These are phyloP conservation scores for Xiphorhynchus erythropygius DNA, from an alignment of 2,797 vertebrate species.

Conservation along the genomic window DNA sequence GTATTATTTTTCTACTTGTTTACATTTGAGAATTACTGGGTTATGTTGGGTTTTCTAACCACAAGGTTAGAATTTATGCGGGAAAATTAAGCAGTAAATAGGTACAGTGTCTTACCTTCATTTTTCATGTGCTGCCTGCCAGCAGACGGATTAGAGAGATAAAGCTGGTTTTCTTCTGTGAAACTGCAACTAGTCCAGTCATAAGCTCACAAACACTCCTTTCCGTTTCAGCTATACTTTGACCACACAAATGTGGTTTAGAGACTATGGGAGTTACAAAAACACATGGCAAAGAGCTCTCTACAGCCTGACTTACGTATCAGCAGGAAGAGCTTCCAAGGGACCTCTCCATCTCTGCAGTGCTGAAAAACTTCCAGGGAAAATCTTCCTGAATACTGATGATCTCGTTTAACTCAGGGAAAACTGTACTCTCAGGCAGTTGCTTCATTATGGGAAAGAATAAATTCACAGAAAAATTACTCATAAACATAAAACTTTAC, in stretches of 20 bases:
- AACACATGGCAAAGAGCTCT: constrained; percentile 19
- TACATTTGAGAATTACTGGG: constrained; percentile 41
- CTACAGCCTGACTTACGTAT: not conserved
- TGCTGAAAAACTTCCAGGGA: constrained; percentile 50
- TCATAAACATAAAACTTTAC: not conserved
- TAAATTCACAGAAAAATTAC: not conserved
- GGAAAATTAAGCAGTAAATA: constrained; percentile 24
- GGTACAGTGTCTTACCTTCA: constrained; percentile 9
- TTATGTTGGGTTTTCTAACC: constrained; percentile 18
- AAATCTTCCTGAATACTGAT: not conserved
- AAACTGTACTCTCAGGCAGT: not conserved
- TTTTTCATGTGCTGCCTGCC: constrained; percentile 16
- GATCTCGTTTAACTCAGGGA: not conserved
- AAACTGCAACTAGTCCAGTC: constrained; percentile 1
- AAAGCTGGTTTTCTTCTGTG: constrained; percentile 38
- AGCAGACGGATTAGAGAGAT: constrained; percentile 47
- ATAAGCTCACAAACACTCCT: constrained; percentile 16
- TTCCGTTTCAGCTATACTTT: not conserved
- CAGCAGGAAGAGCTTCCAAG: constrained; percentile 24
- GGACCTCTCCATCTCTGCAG: constrained; percentile 43
- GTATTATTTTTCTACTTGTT: constrained; percentile 48
- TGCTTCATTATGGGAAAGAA: not conserved
- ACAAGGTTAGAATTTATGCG: constrained; percentile 33
- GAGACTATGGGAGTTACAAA: constrained; percentile 25
- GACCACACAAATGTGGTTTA: constrained; percentile 45